A percentile compares a stretch with the other conserved stretches of the same genome.
phyloP scores from a whole-genome alignment of 35 echinoderm and acorn worm species.

The Stichopus chloronotus region DNA sequence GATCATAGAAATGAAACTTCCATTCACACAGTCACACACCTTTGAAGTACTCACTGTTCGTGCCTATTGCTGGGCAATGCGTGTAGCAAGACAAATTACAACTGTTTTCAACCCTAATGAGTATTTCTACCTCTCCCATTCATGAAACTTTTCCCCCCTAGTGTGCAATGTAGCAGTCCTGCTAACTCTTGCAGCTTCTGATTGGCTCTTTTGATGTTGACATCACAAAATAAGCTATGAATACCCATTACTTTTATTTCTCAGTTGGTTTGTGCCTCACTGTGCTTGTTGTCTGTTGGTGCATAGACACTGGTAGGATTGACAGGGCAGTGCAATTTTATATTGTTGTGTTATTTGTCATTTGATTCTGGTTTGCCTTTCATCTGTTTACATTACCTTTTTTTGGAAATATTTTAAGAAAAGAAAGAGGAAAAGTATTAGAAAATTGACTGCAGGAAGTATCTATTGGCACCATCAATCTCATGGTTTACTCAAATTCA shows the following conservation, averaged over 20 bases:
- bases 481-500: not conserved
- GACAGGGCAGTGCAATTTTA: conserved; percentile 30
- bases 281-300: not conserved
- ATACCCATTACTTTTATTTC: conserved; percentile 15
- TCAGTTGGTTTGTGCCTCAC: not conserved
- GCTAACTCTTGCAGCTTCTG: conserved; percentile 44
- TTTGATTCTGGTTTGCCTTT: not conserved
- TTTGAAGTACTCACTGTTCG: not conserved
- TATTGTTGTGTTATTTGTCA: not conserved
- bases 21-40: not conserved
- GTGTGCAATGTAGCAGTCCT: conserved; percentile 45
- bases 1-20: not conserved
- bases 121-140: conserved; percentile 25
- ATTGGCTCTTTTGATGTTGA: conserved; percentile 26
- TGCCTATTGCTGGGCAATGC: not conserved
- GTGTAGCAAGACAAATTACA: not conserved
- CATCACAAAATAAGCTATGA: conserved; percentile 20
- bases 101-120: not conserved
- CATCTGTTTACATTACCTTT: conserved; percentile 33
- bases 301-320: conserved; percentile 7
- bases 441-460: not conserved
- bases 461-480: not conserved
- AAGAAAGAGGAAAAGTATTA: not conserved
- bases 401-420: not conserved
- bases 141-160: conserved; percentile 40